Conservation (phyloP, 1,140 invertebrate genomes). For the Trissolcus basalis region DNA sequence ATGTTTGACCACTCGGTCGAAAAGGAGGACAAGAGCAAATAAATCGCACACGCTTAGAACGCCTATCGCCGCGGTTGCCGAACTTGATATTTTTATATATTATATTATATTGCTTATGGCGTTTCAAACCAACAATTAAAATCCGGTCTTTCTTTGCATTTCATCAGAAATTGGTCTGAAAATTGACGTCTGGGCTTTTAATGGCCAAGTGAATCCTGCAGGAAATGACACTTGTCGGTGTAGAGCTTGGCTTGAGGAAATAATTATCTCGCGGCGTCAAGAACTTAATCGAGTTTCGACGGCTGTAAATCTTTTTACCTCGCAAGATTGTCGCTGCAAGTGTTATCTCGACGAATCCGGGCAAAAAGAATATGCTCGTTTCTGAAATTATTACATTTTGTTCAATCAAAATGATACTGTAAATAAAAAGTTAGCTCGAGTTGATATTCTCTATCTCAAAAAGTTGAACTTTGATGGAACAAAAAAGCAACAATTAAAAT, state of each 20-base stretch:
- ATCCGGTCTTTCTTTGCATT: constrained; percentile 55
- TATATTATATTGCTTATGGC: neutral
- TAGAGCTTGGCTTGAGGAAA: constrained; percentile 60
- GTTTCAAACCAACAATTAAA: constrained; percentile 46
- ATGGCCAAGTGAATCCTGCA: constrained; percentile 59
- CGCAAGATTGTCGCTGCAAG: constrained; percentile 43
- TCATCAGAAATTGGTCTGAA: constrained; percentile 56
- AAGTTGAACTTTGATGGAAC: too few species aligned
- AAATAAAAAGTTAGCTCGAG: too few species aligned
- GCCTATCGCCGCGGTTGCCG: constrained; percentile 6
- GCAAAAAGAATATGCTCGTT: constrained; percentile 20
- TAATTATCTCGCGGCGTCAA: constrained; percentile 60
- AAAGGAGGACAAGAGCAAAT: constrained; percentile 19
- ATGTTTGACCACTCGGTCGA: constrained; percentile 44
- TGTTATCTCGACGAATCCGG: constrained; percentile 20
- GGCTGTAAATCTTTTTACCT: constrained; percentile 58
- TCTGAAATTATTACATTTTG: constrained; percentile 9
- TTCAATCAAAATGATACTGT: constrained; percentile 13
- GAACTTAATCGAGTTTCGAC: constrained; percentile 56
- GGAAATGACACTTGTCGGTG: constrained; percentile 62
- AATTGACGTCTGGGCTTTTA: constrained; percentile 61
- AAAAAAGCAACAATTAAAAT: too few species aligned
- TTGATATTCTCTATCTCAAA: too few species aligned
- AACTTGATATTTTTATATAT: neutral
- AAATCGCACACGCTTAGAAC: constrained; percentile 8